Conservation (phyloP, 2,888 invertebrate species). For the Meganola albula region DNA sequence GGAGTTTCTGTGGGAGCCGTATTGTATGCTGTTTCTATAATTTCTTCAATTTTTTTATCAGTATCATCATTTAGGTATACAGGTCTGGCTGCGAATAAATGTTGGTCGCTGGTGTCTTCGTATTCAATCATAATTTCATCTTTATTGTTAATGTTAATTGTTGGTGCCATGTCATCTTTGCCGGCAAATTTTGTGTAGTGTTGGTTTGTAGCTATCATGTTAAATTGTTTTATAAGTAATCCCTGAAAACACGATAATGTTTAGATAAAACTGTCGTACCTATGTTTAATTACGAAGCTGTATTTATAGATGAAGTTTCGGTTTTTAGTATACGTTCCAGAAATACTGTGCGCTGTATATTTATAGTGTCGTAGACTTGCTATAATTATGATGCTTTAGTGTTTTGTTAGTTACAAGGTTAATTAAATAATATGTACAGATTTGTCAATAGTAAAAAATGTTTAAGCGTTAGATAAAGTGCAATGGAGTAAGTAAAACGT, state of each 20-base stretch:
- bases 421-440: too few relatives aligned
- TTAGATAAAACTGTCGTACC: conserved; percentile 22
- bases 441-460: too few relatives aligned
- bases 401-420: too few relatives aligned
- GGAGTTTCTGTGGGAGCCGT: conserved; percentile 26
- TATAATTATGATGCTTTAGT: too few relatives aligned
- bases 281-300: background rate
- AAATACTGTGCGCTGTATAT: too few relatives aligned
- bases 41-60: conserved; percentile 63
- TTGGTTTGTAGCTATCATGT: conserved; percentile 62
- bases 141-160: conserved; percentile 41
- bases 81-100: conserved; percentile 56
- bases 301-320: too few relatives aligned
- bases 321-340: too few relatives aligned
- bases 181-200: conserved; percentile 55
- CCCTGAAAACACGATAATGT: conserved; percentile 54
- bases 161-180: conserved; percentile 48
- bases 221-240: conserved; percentile 70
- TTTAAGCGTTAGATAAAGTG: too few relatives aligned
- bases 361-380: too few relatives aligned
- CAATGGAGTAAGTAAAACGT: too few relatives aligned
- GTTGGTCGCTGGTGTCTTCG: conserved; percentile 51
- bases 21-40: conserved; percentile 52
- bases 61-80: conserved; percentile 55
- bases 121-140: conserved; percentile 63